Percentiles rank a stretch among this genome's conserved stretches.
Evolutionary conservation across 2,797 vertebrate genomes (phyloP).

Genomic region (Hypotaenidia okinawae): DNA sequence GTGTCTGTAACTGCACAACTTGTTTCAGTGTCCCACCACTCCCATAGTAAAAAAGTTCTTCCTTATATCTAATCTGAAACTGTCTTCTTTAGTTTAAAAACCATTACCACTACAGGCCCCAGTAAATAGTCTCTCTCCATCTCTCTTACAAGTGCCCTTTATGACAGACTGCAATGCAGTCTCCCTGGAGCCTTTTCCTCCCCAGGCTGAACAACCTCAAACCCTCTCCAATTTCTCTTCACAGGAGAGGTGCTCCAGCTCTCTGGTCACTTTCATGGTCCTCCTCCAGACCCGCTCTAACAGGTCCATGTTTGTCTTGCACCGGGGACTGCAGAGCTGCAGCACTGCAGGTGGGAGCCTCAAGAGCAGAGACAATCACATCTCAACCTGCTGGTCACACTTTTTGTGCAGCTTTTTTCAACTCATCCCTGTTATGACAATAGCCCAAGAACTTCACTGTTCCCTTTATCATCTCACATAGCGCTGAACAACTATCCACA

Average conservation of each 20-base stretch:
- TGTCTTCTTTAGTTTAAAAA: not conserved
- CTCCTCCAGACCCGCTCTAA: not conserved
- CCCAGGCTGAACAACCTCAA: not conserved
- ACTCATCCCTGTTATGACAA: not conserved
- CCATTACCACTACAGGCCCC: rapidly evolving
- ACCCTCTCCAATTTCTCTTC: not conserved
- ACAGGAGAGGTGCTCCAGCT: not conserved
- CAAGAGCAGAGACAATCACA: not conserved
- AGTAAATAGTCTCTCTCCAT: not conserved
- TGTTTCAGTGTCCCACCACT: not conserved
- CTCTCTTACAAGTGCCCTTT: not conserved
- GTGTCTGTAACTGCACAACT: not conserved
- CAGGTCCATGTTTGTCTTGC: not conserved
- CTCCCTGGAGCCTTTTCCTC: not conserved
- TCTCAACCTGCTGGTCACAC: not conserved
- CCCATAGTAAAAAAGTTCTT: not conserved
- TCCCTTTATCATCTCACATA: not conserved
- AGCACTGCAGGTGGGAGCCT: not conserved
- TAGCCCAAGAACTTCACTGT: not conserved
- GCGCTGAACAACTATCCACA: not conserved
- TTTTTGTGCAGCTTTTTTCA: not conserved
- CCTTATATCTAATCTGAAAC: not conserved
- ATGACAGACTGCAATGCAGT: not conserved
- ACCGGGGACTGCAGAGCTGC: not conserved
- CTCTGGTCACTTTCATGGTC: not conserved